Base-by-base conservation (phyloP, 2,113 vertebrate genomes). In the Misgurnus mizolepis region DNA sequence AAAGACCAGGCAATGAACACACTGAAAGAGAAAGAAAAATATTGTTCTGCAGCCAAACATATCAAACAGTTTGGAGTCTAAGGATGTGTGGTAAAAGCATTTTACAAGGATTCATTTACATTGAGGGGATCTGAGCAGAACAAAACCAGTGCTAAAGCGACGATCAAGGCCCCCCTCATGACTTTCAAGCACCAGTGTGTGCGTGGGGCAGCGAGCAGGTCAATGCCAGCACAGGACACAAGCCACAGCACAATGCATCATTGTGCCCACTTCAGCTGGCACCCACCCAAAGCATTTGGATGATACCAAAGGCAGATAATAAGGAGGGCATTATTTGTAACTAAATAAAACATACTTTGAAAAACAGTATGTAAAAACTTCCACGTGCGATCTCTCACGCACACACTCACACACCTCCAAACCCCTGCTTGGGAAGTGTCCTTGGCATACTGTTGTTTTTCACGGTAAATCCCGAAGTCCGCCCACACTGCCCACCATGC, bases 381-480 rank as follows among this genome's bases (percentile, higher is more conserved):
- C 70, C 43, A 67, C 85, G 73, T 78, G 47, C 14, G 22, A 64
- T 62, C 55, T 76, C 49, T 62, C 74, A 56, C 83, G 55, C 53
- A 81, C 15, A 43, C 39, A 78, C 22, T 75, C 34, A 76, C 68
- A 80, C 78, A 77, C 80, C 43, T 74, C 85, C 81, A 82, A 90
- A 83, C 84, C 84, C 82, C 83, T 85, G 87, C 86, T 89, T 86
- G 84, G 90, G 89, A 91, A 90, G 91, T 91, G 93, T 93, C 92
- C 91, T 94, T 94, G 91, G 92, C 90, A 87, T 86, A 86, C 88
- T 72, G 68, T 84, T 91, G 91, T 88, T 92, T 91, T 92, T 92
- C 90, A 90, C 85, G 91, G 93, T 91, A 87, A 93, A 93, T 92
- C 92, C 93, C 91, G 88, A 90, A 92, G 85, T 92, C 90, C 91